phyloP scores from a whole-genome alignment of 2,797 vertebrate species.

The Cirrhinus mrigala region DNA sequence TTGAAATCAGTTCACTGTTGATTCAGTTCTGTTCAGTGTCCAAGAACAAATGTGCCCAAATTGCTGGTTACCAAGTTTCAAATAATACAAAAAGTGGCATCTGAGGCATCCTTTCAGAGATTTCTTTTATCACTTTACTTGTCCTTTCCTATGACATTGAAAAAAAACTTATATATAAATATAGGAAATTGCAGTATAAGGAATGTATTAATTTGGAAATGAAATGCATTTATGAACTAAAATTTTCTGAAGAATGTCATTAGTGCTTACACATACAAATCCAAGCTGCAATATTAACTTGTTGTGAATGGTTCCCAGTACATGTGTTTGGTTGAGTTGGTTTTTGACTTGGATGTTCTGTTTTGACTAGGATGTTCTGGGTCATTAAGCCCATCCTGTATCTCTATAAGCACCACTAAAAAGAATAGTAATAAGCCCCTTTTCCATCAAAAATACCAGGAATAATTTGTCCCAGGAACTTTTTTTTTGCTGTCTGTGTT shows the following conservation, averaged over 20 bases:
- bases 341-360: too few species aligned
- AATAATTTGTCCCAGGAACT: too few species aligned
- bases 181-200: not conserved
- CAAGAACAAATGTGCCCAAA: not conserved
- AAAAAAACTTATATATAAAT: not conserved
- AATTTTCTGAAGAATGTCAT: too few species aligned
- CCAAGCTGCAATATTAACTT: not conserved
- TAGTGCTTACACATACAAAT: not conserved
- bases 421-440: not conserved
- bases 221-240: not conserved
- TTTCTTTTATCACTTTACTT: not conserved
- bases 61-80: not conserved
- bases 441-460: too few species aligned
- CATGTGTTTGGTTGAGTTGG: not conserved
- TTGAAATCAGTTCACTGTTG: not conserved
- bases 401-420: not conserved
- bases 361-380: not conserved
- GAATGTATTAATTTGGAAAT: not conserved
- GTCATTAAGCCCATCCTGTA: not conserved
- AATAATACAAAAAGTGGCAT: not conserved
- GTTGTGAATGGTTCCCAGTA: not conserved
- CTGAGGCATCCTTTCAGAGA: not conserved
- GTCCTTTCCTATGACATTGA: not conserved
- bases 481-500: too few species aligned
- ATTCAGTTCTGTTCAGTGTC: slow-evolving; percentile 18